Evolutionary conservation across 2,888 invertebrate genomes (phyloP), one percentile per base, ranked within the genome.

Genomic region (Andrena hattorfiana): DNA sequence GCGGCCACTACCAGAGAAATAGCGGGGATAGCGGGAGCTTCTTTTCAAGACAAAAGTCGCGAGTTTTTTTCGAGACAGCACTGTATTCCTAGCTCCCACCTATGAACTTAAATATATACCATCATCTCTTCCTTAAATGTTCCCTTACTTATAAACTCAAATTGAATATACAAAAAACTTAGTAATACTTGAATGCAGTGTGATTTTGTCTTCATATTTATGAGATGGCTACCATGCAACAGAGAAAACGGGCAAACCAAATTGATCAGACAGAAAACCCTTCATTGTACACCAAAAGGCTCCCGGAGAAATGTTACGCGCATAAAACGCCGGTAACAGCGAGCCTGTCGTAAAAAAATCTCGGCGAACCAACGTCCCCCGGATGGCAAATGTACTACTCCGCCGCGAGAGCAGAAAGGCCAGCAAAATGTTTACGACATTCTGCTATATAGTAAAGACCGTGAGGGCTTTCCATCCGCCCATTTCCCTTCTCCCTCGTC

Each of bases 371-470:
- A 51, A 63, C 69, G 54, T 77, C 48, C 49, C 64, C 42, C 30
- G 13, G 35, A 26, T 20, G 35, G 49, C 42, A 20, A n/a, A 35
- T 59, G 32, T 0, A 20, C 42, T 72, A 16, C 48, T 8, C 23
- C 48, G 8, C 26, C 6, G 35, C 26, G n/a, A 59, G 54, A 70
- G 64, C 13, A 59, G 49, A 69, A 59, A 60, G 62, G 60, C 67
- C 66, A 64, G 72, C 67, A 30, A 70, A 74, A 81, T 73, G 73
- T 83, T 83, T 76, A 83, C 81, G 81, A 72, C 64, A 59, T 30
- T 8, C 51, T 23, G 35, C 0, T n/a, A 16, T 35, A 10, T 42
- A 59, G 30, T 23, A 32, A 3, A 51, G 26, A 60, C 59, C 49
- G 63, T 51, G 32, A 49, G 35, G 23, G 26, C 62, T 5, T 56